Evolutionary conservation across 2,888 invertebrate genomes (phyloP), one percentile per base, ranked within the genome.

Genomic region (Hyalella azteca): DNA sequence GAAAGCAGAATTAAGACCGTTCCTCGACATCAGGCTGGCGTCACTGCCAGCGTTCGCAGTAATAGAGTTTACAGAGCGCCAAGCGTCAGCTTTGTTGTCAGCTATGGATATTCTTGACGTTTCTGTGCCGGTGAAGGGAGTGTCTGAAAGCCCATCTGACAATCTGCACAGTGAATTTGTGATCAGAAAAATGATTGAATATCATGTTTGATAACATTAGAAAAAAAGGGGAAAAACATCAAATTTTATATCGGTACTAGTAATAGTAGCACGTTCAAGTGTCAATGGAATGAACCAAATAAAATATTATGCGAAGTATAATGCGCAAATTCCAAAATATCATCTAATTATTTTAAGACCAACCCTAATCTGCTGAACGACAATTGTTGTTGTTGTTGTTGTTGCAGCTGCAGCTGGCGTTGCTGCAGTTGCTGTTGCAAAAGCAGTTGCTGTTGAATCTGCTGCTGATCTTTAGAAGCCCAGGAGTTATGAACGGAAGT

Each of bases 401-500:
- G 73, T 29, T 1, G 40, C 3, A 29, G 66, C 66, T 26, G 32
- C 29, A 13, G 48, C 22, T 26, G 75, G n/a, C 13, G 41, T 41
- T 26, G 26, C 29, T 75, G 75, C 22, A 41, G 75, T n/a, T 41
- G 75, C 41, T 41, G 75, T 1, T 36, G 75, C 19, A 13, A 26
- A 1, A 36, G 36, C 11, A n/a, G 75, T 41, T 26, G 75, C 29
- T 41, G 75, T 39, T 75, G 75, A 22, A n/a, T 22, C 45, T 36
- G 75, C 75, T 41, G 75, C 41, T 26, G 75, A 22, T 41, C 26
- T 36, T 66, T 66, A 2, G 66, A 66, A 36, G 29, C 66, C 66
- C 66, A 66, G 19, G 36, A 36, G 36, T 66, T 22, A 36, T n/a
- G n/a, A n/a, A n/a, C n/a, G n/a, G n/a, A n/a, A n/a, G n/a, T n/a